Evolutionary conservation across 2,113 vertebrate species (phyloP).

Genomic region (Grallaria varia): DNA sequence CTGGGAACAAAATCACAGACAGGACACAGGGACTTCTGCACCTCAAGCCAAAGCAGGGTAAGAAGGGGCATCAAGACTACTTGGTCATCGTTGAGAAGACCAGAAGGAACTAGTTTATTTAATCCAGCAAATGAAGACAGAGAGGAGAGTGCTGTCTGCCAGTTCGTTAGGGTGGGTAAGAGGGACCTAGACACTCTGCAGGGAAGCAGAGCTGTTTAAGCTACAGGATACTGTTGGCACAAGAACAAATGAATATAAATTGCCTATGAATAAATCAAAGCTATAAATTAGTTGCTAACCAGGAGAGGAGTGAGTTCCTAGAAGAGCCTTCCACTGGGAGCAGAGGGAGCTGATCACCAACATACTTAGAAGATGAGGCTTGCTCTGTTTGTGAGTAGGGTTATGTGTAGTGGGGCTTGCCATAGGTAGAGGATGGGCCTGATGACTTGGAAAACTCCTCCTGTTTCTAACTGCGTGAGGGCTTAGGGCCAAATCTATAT

Average conservation of each 20-base stretch:
- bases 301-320: slow-evolving; percentile 19
- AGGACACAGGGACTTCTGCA: neutral
- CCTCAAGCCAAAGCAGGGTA: neutral
- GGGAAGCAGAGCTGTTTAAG: slow-evolving; percentile 24
- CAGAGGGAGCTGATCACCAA: neutral
- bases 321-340: neutral
- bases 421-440: neutral
- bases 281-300: slow-evolving; percentile 49
- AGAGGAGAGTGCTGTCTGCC: neutral
- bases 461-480: neutral
- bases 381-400: neutral
- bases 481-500: neutral
- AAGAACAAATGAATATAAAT: slow-evolving; percentile 46
- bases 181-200: neutral
- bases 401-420: neutral
- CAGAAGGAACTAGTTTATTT: neutral
- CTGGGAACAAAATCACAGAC: neutral
- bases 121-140: neutral
- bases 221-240: slow-evolving; percentile 20
- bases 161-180: neutral
- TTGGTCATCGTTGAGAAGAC: neutral
- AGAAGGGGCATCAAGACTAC: neutral
- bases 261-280: neutral
- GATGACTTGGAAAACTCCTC: neutral
- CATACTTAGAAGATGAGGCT: neutral